Conservation (phyloP, 1,140 invertebrate genomes). For the Dendrolimus kikuchii region DNA sequence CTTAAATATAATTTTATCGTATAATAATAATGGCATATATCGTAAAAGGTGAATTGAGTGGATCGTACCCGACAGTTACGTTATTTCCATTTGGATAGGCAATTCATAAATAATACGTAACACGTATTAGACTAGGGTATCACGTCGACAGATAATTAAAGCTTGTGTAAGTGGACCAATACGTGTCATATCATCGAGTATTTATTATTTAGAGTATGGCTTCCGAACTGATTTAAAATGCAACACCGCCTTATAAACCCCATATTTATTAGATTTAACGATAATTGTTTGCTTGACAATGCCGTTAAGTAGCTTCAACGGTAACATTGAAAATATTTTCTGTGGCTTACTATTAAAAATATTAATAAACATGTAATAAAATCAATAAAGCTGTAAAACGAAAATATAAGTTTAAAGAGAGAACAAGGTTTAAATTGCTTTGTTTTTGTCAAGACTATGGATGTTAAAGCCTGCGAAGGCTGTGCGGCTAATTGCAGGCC, state of each 20-base stretch:
- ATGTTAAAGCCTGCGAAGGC: constrained; percentile 62
- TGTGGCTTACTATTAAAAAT: no score
- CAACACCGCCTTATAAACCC: constrained; percentile 19
- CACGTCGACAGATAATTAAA: constrained; percentile 35
- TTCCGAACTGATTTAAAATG: constrained; percentile 39
- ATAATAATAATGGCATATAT: no score
- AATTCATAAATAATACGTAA: constrained; percentile 21
- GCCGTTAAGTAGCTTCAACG: constrained; percentile 2
- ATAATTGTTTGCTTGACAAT: constrained; percentile 24
- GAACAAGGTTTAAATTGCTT: constrained; percentile 58
- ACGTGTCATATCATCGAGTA: constrained; percentile 30
- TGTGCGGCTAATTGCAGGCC: constrained; percentile 62
- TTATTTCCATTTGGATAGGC: constrained; percentile 16
- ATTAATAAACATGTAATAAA: not conserved
- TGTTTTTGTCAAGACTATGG: constrained; percentile 36
- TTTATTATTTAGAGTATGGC: constrained; percentile 32
- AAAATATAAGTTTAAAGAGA: constrained; percentile 42
- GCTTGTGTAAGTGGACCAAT: constrained; percentile 28
- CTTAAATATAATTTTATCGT: not conserved
- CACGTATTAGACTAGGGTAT: constrained; percentile 15
- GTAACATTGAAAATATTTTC: not conserved
- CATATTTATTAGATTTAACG: constrained; percentile 28
- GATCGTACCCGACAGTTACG: not conserved
- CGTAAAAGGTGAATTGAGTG: no score
- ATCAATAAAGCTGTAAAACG: constrained; percentile 22